Evolutionary conservation across 37 sponge, comb jelly and placozoan species (phyloP).

Genomic region (Ephydatia muelleri): DNA sequence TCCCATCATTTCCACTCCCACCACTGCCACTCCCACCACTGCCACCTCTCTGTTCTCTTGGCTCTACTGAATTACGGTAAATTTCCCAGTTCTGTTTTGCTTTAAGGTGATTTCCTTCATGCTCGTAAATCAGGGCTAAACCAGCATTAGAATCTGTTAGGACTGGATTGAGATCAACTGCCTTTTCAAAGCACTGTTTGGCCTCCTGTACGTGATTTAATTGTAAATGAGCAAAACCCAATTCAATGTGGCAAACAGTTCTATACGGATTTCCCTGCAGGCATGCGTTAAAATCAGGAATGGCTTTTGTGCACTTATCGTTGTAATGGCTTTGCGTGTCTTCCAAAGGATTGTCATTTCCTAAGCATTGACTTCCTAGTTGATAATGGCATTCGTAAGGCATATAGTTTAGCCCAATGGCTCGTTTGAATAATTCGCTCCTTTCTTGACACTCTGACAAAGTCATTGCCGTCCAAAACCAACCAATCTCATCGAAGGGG

Average conservation of each 20-base stretch:
- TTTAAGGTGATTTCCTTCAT: not conserved
- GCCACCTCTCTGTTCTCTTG: not conserved
- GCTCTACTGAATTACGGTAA: not conserved
- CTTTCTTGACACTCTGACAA: not conserved
- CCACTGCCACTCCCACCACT: not conserved
- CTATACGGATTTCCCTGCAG: not conserved
- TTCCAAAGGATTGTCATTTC: not conserved
- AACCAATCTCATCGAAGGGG: not conserved
- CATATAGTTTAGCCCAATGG: not conserved
- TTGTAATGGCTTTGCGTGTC: not conserved
- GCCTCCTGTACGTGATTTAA: not conserved
- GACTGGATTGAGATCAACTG: not conserved
- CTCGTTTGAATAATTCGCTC: not conserved
- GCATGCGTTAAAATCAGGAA: not conserved
- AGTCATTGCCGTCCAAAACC: not conserved
- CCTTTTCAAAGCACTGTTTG: not conserved
- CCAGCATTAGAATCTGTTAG: not conserved
- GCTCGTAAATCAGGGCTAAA: not conserved
- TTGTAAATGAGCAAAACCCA: not conserved
- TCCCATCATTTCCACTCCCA: not conserved
- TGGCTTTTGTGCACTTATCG: not conserved
- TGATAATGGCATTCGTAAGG: not conserved
- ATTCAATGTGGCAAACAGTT: not conserved
- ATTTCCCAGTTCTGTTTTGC: not conserved
- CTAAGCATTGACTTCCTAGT: not conserved